These are phyloP conservation scores for Chloroceryle amazona DNA, from an alignment of 2,797 vertebrate species.

Conservation along the genomic window DNA sequence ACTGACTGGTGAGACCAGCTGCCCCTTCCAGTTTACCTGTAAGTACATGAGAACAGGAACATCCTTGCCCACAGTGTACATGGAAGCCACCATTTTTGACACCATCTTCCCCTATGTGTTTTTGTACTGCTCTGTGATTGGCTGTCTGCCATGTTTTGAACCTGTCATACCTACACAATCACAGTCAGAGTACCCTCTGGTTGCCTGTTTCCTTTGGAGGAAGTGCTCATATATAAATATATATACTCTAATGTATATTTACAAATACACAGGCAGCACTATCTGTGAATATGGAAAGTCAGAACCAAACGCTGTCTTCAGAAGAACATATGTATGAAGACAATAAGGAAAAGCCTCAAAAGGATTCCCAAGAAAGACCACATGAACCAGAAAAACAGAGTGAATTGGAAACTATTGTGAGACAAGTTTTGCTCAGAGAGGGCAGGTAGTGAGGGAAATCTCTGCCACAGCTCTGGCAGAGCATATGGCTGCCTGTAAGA, in stretches of 20 bases:
- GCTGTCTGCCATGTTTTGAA: neutral
- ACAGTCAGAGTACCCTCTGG: neutral
- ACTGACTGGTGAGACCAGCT: neutral
- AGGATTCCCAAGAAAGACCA: neutral
- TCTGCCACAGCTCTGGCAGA: neutral
- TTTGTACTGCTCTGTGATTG: neutral
- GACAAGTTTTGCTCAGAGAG: neutral
- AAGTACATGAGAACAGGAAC: neutral
- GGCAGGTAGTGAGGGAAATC: neutral
- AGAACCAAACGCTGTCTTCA: neutral
- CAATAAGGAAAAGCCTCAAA: neutral
- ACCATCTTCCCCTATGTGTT: neutral
- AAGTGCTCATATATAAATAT: neutral
- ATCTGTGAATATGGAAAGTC: neutral
- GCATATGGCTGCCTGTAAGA: neutral
- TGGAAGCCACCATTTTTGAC: neutral
- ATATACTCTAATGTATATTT: neutral
- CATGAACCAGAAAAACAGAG: neutral
- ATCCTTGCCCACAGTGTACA: rapidly evolving
- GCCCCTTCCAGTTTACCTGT: neutral
- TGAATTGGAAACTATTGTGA: neutral
- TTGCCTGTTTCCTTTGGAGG: neutral
- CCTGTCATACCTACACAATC: neutral
- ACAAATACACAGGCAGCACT: neutral
- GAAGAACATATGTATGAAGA: neutral